phyloP scores from a whole-genome alignment of 1,140 invertebrate genomes.

The Anagrus nilaparvatae region DNA sequence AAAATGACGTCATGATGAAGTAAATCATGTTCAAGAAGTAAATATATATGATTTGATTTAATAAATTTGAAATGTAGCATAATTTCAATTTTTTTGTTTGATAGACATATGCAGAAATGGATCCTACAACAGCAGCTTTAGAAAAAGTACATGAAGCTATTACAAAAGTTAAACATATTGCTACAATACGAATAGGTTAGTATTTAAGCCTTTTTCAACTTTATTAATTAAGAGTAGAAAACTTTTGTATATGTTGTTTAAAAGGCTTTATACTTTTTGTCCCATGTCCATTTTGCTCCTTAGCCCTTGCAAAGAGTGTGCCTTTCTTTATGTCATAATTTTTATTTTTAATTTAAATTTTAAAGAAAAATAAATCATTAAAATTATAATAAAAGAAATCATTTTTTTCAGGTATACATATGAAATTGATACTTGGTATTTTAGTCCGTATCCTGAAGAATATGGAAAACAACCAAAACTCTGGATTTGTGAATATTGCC shows the following conservation, averaged over 20 bases:
- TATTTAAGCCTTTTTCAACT: no score
- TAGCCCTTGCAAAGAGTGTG: no score
- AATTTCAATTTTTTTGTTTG: no score
- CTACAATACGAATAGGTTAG: slow-evolving; percentile 86
- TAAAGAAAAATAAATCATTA: slow-evolving; percentile 20
- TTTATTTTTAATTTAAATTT: neutral
- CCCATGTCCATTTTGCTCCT: no score
- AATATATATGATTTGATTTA: neutral
- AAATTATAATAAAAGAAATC: slow-evolving; percentile 32
- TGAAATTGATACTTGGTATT: slow-evolving; percentile 99
- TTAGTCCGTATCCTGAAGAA: slow-evolving; percentile 95
- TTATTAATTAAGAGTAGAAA: no score
- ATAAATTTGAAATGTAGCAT: no score
- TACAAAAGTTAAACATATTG: slow-evolving; percentile 97
- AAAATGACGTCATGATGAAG: slow-evolving; percentile 96
- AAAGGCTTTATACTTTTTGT: no score
- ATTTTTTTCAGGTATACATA: slow-evolving; percentile 52
- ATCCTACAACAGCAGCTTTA: slow-evolving; percentile 90
- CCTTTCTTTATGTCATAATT: no score
- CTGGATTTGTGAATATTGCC: slow-evolving; percentile 95
- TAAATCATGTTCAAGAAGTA: slow-evolving; percentile 91
- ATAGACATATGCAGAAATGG: slow-evolving; percentile 92
- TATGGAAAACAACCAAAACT: slow-evolving; percentile 90
- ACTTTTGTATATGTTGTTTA: no score
- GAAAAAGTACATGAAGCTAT: slow-evolving; percentile 98